Conservation (phyloP, 2,888 invertebrate species). For the Prostheceraeus crozeri region DNA sequence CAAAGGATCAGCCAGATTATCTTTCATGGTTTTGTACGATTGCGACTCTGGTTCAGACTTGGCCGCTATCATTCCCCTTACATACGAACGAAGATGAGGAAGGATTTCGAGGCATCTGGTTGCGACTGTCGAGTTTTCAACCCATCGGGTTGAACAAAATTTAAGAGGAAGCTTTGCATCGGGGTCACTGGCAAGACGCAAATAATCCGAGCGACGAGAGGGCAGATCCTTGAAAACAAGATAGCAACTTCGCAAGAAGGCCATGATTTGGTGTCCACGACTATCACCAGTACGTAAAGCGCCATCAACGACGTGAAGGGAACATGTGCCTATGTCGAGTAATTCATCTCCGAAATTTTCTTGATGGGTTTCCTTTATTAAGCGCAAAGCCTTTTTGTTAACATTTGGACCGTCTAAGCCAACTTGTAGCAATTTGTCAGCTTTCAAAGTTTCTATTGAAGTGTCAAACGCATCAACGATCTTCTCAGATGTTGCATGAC, state of each 20-base stretch:
- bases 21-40: conserved; percentile 13
- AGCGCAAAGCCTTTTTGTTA: background rate
- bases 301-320: conserved; percentile 25
- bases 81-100: conserved; percentile 16
- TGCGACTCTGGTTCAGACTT: conserved; percentile 7
- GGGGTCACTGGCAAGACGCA: conserved; percentile 15
- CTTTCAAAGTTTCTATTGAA: background rate
- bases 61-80: background rate
- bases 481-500: conserved; percentile 3
- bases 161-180: conserved; percentile 7
- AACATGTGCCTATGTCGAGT: conserved; percentile 17
- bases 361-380: no score
- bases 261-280: background rate
- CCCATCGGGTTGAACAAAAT: conserved; percentile 18
- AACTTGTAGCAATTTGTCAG: conserved; percentile 8
- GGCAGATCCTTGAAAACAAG: conserved; percentile 20
- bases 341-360: no score
- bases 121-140: conserved; percentile 17
- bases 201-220: conserved; percentile 6
- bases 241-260: conserved; percentile 25
- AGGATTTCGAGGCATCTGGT: conserved; percentile 16
- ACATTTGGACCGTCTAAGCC: conserved; percentile 17
- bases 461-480: conserved; percentile 1
- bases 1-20: conserved; percentile 13
- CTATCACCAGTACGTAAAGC: conserved; percentile 18